phyloP scores from a whole-genome alignment of 2,888 invertebrate species.

The Tetramorium bicarinatum region DNA sequence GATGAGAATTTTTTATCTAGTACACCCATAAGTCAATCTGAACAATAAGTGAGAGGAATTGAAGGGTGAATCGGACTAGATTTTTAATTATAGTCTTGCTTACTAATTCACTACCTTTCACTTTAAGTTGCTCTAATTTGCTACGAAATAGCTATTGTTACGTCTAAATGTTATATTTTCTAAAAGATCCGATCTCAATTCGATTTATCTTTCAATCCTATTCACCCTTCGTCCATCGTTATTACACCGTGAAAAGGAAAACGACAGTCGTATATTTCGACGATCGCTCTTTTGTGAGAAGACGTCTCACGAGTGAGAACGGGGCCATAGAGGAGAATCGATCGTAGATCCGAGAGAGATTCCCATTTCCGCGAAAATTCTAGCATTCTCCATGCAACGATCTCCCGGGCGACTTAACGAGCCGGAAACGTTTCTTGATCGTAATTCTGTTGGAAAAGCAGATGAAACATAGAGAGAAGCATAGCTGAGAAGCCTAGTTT shows the following conservation, averaged over 20 bases:
- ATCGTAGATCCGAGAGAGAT: constrained; percentile 52
- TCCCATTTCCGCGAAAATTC: constrained; percentile 61
- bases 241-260: constrained; percentile 38
- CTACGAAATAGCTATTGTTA: neutral
- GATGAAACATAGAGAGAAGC: constrained; percentile 41
- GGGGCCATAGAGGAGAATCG: constrained; percentile 58
- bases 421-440: constrained; percentile 63
- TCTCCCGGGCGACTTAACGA: constrained; percentile 70
- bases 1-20: neutral
- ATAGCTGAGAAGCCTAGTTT: constrained; percentile 59
- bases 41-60: constrained; percentile 34
- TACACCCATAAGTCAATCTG: neutral
- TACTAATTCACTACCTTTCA: constrained; percentile 27
- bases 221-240: neutral
- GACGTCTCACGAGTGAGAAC: constrained; percentile 65
- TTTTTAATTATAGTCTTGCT: constrained; percentile 26
- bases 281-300: constrained; percentile 33
- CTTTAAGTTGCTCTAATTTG: neutral
- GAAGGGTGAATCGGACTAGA: neutral
- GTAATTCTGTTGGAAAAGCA: constrained; percentile 33
- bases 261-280: neutral
- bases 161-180: constrained; percentile 11
- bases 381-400: constrained; percentile 46
- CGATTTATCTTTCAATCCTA: neutral
- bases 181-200: neutral